Percentiles rank a stretch among this genome's conserved stretches.
Conservation (phyloP, 1,140 invertebrate species). For the Sminthurides bifidus region DNA sequence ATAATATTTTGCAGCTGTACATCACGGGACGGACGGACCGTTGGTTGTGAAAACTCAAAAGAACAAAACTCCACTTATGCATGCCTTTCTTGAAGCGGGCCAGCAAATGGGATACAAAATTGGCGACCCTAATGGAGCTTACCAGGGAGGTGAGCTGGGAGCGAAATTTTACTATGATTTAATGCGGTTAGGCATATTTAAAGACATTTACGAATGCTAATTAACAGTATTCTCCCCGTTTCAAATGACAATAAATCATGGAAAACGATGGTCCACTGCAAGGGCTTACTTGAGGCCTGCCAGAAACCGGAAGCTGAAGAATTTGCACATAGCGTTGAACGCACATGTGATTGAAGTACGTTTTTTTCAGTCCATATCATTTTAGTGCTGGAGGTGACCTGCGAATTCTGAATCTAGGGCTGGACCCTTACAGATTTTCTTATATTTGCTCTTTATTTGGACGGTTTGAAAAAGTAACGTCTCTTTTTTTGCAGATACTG, state of each 20-base stretch:
- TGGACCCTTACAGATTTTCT: too few relatives aligned
- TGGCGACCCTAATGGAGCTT: constrained; percentile 62
- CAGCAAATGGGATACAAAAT: constrained; percentile 55
- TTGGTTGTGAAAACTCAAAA: constrained; percentile 52
- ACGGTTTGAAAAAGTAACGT: neutral
- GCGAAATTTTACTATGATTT: neutral
- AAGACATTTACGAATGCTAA: too few relatives aligned
- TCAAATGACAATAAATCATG: constrained; percentile 65
- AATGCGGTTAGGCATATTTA: neutral
- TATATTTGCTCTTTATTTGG: too few relatives aligned
- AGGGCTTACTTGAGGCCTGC: constrained; percentile 53
- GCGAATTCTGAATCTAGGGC: too few relatives aligned
- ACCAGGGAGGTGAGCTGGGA: constrained; percentile 47
- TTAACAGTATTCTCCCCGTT: constrained; percentile 43
- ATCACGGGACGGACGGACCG: constrained; percentile 54
- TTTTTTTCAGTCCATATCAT: neutral
- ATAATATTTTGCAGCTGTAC: neutral
- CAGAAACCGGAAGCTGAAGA: constrained; percentile 34
- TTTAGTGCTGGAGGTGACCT: too few relatives aligned
- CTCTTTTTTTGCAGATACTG: constrained; percentile 35
- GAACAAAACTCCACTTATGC: constrained; percentile 41
- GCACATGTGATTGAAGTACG: constrained; percentile 18
- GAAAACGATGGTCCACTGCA: constrained; percentile 66
- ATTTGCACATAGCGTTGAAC: constrained; percentile 38
- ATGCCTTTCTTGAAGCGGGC: constrained; percentile 54